A percentile compares a stretch with the other conserved stretches of the same genome.
Evolutionary conservation across 2,797 vertebrate genomes (phyloP).

Genomic region (Trematomus bernacchii): DNA sequence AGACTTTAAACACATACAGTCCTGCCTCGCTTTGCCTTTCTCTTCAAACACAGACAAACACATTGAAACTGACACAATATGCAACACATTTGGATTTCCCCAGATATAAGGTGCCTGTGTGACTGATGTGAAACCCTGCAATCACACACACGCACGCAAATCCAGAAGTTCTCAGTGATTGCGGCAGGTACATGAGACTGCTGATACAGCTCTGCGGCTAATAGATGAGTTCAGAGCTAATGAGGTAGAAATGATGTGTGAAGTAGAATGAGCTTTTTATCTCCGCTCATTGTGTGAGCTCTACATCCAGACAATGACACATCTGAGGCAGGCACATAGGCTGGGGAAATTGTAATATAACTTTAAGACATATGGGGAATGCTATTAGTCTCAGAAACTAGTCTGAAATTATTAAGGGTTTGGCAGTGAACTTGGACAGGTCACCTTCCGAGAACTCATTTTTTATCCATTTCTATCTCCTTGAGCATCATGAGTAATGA

Average conservation of each 20-base stretch:
- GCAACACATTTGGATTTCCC: background rate
- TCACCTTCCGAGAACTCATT: slow-evolving; percentile 8
- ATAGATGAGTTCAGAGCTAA: slow-evolving; percentile 57
- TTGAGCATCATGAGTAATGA: slow-evolving; percentile 5
- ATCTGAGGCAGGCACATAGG: slow-evolving; percentile 24
- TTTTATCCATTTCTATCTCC: background rate
- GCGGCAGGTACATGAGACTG: slow-evolving; percentile 44
- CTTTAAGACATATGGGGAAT: background rate
- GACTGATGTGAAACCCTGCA: background rate
- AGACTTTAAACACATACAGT: slow-evolving; percentile 14
- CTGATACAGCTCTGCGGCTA: slow-evolving; percentile 44
- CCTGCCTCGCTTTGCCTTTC: background rate
- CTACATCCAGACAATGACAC: slow-evolving; percentile 15
- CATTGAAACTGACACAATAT: slow-evolving; percentile 5
- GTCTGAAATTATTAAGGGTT: slow-evolving; percentile 13
- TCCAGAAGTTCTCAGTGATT: background rate
- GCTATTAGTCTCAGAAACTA: slow-evolving; percentile 5
- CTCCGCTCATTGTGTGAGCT: slow-evolving; percentile 14
- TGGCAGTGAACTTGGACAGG: background rate
- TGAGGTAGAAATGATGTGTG: slow-evolving; percentile 32
- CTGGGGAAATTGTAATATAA: slow-evolving; percentile 4
- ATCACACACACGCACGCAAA: background rate
- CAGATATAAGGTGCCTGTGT: background rate
- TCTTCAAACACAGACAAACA: background rate
- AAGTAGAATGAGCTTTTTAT: slow-evolving; percentile 31